Evolutionary conservation across 1,140 invertebrate species (phyloP).

Genomic region (Schlechtendalia chinensis): DNA sequence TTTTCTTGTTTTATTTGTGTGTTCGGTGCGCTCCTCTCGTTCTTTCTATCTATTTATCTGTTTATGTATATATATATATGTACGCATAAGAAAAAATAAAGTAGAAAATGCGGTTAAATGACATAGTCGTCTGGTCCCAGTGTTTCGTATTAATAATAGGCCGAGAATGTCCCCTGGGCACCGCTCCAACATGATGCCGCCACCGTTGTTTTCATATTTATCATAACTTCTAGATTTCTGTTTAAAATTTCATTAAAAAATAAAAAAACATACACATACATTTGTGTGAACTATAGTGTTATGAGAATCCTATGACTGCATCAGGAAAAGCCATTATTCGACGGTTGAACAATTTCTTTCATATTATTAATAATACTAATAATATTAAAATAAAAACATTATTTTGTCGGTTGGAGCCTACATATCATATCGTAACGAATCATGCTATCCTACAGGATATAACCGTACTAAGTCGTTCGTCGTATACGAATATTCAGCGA

Average conservation of each 20-base stretch:
- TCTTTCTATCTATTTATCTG: too few relatives aligned
- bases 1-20: slow-evolving; percentile 21
- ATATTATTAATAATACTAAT: neutral
- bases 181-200: slow-evolving; percentile 45
- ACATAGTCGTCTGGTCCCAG: slow-evolving; percentile 45
- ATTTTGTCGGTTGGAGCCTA: neutral
- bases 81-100: too few relatives aligned
- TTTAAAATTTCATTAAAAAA: slow-evolving; percentile 10
- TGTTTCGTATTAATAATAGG: slow-evolving; percentile 50
- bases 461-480: neutral
- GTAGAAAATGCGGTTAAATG: slow-evolving; percentile 18
- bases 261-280: neutral
- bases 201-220: slow-evolving; percentile 48
- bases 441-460: neutral
- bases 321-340: neutral
- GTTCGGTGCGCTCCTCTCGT: neutral
- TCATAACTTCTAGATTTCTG: slow-evolving; percentile 37
- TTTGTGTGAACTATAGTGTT: neutral
- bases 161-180: slow-evolving; percentile 47
- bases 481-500: neutral
- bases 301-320: neutral
- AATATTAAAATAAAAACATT: neutral
- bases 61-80: too few relatives aligned
- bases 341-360: neutral
- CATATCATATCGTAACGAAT: neutral